These are phyloP conservation scores for Megathymus violae DNA, from an alignment of 1,140 invertebrate species.

Conservation along the genomic window DNA sequence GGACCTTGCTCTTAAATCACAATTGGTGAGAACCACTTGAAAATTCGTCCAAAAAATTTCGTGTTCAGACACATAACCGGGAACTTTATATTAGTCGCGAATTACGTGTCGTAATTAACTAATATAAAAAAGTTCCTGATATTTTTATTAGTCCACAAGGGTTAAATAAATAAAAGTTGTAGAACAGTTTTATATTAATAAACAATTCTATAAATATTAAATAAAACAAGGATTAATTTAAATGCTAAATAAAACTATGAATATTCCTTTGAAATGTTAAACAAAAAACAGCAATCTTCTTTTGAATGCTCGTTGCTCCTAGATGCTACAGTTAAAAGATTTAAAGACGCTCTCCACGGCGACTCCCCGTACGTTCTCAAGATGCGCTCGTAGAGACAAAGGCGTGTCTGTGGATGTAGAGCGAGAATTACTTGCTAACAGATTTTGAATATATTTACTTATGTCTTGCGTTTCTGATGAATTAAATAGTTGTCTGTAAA, in stretches of 20 bases:
- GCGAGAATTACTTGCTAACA: constrained; percentile 5
- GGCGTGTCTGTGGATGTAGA: constrained; percentile 4
- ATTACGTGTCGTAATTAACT: no score
- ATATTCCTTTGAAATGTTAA: neutral
- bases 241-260: neutral
- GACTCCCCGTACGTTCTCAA: constrained; percentile 9
- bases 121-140: no score
- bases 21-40: no score
- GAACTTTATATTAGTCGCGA: no score
- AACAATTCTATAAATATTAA: neutral
- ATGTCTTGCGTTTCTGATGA: neutral
- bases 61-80: no score
- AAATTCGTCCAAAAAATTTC: no score
- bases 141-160: no score
- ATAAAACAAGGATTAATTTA: neutral
- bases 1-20: no score
- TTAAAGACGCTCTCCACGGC: constrained; percentile 7
- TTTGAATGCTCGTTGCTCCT: constrained; percentile 17
- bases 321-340: constrained; percentile 22
- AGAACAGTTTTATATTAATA: neutral
- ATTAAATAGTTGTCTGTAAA: no score
- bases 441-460: constrained; percentile 11
- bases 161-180: no score
- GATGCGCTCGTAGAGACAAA: constrained; percentile 1
- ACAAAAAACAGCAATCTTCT: constrained; percentile 1